A percentile compares a stretch with the other conserved stretches of the same genome.
Conservation (phyloP, 2,797 vertebrate species). For the Karalla daura region DNA sequence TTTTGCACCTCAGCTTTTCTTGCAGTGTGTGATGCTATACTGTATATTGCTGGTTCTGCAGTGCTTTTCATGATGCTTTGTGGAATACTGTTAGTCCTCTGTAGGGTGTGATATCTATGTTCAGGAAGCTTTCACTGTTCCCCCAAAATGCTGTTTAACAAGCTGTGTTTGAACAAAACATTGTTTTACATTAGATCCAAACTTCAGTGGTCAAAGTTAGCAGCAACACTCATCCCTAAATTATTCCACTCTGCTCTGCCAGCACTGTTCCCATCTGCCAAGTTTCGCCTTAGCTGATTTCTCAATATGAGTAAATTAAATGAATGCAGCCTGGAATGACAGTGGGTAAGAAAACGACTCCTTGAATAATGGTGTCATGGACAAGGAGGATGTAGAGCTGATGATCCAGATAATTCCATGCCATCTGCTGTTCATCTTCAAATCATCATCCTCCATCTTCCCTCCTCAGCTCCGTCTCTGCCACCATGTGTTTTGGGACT, state of each 20-base stretch:
- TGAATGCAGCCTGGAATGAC: conserved; percentile 5
- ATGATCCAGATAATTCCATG: conserved; percentile 69
- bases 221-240: not conserved
- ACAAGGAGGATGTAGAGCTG: conserved; percentile 57
- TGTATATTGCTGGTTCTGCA: too few relatives aligned
- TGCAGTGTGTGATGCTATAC: too few relatives aligned
- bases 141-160: not conserved
- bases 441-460: conserved; percentile 32
- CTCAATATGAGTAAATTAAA: not conserved
- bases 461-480: conserved; percentile 47
- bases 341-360: conserved; percentile 17
- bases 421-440: conserved; percentile 70
- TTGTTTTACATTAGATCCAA: not conserved
- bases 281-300: conserved; percentile 1
- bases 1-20: too few relatives aligned
- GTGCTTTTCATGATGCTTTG: too few relatives aligned
- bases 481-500: conserved; percentile 72
- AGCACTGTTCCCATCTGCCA: conserved; percentile 11
- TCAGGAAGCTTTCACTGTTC: not conserved
- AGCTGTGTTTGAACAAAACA: not conserved
- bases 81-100: not conserved
- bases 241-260: not conserved
- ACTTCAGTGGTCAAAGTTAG: not conserved
- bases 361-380: conserved; percentile 38
- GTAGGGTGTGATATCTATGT: not conserved